phyloP scores from a whole-genome alignment of 2,888 invertebrate genomes.

The Himalopsyche anomala region DNA sequence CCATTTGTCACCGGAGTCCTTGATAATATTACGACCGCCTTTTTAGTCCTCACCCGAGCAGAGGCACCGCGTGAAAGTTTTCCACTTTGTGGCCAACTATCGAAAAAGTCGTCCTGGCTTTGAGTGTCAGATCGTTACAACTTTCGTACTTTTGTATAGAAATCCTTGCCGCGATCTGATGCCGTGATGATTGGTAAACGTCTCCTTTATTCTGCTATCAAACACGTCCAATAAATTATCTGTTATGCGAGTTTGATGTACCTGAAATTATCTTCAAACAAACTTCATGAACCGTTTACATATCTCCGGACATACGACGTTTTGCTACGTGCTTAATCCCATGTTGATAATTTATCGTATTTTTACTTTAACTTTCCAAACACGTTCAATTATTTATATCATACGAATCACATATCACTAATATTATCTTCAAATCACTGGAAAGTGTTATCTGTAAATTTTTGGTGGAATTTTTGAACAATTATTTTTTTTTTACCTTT shows the following conservation, averaged over 20 bases:
- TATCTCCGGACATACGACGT: too few species aligned
- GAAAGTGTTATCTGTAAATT: too few species aligned
- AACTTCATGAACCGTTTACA: background rate
- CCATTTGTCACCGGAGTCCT: slow-evolving; percentile 13
- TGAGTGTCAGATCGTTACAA: slow-evolving; percentile 35
- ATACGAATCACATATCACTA: too few species aligned
- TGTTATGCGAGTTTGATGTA: slow-evolving; percentile 1
- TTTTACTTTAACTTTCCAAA: too few species aligned
- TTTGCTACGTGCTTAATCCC: too few species aligned
- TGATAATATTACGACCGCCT: slow-evolving; percentile 29
- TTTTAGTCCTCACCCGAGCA: background rate
- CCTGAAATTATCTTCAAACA: background rate
- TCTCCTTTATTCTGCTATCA: background rate
- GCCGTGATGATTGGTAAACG: slow-evolving; percentile 6
- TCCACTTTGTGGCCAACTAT: slow-evolving; percentile 42
- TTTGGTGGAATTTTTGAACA: too few species aligned
- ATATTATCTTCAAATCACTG: too few species aligned
- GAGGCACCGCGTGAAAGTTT: slow-evolving; percentile 9
- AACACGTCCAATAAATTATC: slow-evolving; percentile 35
- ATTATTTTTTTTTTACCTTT: too few species aligned
- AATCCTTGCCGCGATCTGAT: slow-evolving; percentile 6
- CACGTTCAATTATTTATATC: too few species aligned
- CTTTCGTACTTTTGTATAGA: slow-evolving; percentile 27
- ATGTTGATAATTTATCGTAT: too few species aligned
- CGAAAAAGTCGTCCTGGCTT: slow-evolving; percentile 36